Evolutionary conservation across 2,888 invertebrate genomes (phyloP), one percentile per base, ranked within the genome.

Genomic region (Tinea pellionella): DNA sequence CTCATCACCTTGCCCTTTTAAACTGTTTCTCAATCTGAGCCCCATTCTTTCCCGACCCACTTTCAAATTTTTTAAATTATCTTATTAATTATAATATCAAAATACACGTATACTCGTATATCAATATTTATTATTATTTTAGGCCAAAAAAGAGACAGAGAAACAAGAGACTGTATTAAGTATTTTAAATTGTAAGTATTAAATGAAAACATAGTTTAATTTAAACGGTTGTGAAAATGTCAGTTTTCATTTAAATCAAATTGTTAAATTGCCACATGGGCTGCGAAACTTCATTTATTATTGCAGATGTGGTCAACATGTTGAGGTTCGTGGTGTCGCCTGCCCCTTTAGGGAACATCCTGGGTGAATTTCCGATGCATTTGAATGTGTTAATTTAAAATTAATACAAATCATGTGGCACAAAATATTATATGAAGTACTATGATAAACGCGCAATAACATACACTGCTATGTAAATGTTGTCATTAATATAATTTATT

Each of bases 401-500:
- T 6, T 2, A 2, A 37, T 6, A 37, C 9, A 37, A 37, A 24
- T 24, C 6, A 3, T 37, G 37, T 9, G 37, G 37, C 9, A 30
- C 30, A 12, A 37, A 24, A 53, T 2, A 24, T 53, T 53, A 24
- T 53, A 53, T 19, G 4, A 53, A 53, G 24, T 24, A 6, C 16
- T 24, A 24, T 53, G 24, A 24, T 18, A 53, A 53, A 53, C 16
- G 53, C 24, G 24, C 24, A 53, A 53, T 53, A 24, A 18, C 18
- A 47, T 47, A 47, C 47, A 18, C 8, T 47, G 15, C 19, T 53
- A 53, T 53, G 53, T 53, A 53, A 53, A 53, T 53, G 18, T 24
- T 53, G 53, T 53, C 53, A 53, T 53, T 53, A 53, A 53, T 24
- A 53, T 53, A 53, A 53, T 53, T 53, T 53, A 53, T 53, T 53